Evolutionary conservation across 1,140 invertebrate species (phyloP), one percentile per base, ranked within the genome.

Genomic region (Penaeus indicus): DNA sequence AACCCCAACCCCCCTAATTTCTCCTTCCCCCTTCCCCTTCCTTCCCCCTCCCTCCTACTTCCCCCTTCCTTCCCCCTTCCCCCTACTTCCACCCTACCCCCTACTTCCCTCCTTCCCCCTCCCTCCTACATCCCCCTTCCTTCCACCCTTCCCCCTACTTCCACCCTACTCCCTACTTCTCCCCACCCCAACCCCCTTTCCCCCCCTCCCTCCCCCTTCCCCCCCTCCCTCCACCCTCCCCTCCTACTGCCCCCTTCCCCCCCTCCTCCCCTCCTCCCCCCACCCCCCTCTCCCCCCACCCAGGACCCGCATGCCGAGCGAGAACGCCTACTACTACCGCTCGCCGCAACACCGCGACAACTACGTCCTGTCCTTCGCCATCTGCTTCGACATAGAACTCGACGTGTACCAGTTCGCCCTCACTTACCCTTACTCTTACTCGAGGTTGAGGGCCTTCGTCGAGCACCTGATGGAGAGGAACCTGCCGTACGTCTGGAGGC

Each of bases 371-470:
- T 98, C 97, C 90, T 96, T 99, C 93, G 96, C 97, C 0, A 99
- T 99, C 92, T 96, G 96, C 27, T 99, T 99, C 92, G 98, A 99
- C 93, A 95, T 95, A 78, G 98, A 99, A 93, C 96, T 97, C 90
- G 96, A 97, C 91, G 95, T 98, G 3, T 99, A 98, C 92, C 97
- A 99, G 92, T 99, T 99, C 94, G 95, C 97, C 1, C 95, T 99
- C 91, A 96, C 96, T 18, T 97, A 96, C 91, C 98, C 98, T 0
- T 99, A 99, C 93, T 97, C 97, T 1, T 99, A 99, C 93, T 96
- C 97, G 0, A 94, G 96, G 75, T 94, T 97, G 84, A 96, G 98
- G 92, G 96, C 96, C 69, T 96, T 98, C 93, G 93, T 99, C 82
- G 95, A 96, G 89, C 93, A 94, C 77, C 94, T 97, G 91, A 97